phyloP scores from a whole-genome alignment of 1,140 invertebrate genomes.

The Drosophila malerkotliana region DNA sequence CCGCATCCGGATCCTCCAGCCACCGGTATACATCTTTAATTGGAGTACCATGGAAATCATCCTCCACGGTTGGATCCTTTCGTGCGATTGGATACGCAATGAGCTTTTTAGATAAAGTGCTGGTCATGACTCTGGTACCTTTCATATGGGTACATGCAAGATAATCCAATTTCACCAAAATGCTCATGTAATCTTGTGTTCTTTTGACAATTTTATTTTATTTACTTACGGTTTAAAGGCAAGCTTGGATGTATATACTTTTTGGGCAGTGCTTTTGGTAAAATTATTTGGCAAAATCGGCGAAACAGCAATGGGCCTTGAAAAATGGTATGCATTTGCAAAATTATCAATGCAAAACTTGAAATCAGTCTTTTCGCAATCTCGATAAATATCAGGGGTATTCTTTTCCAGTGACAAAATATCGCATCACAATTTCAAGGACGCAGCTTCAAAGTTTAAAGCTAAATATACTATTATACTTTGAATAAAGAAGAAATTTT shows the following conservation, averaged over 20 bases:
- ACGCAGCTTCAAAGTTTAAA: too few relatives aligned
- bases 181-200: not conserved
- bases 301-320: slow-evolving; percentile 21
- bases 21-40: slow-evolving; percentile 97
- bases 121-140: slow-evolving; percentile 36
- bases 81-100: slow-evolving; percentile 89
- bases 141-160: not conserved
- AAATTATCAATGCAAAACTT: slow-evolving; percentile 43
- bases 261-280: slow-evolving; percentile 22
- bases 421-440: too few relatives aligned
- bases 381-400: slow-evolving; percentile 22
- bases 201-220: not conserved
- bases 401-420: too few relatives aligned
- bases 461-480: too few relatives aligned
- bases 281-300: slow-evolving; percentile 32
- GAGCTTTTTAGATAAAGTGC: slow-evolving; percentile 19
- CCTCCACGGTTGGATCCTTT: slow-evolving; percentile 91
- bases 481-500: too few relatives aligned
- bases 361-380: slow-evolving; percentile 14
- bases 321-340: slow-evolving; percentile 43
- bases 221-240: slow-evolving; percentile 17
- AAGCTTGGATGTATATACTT: slow-evolving; percentile 7
- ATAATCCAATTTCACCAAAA: not conserved
- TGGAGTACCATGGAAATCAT: slow-evolving; percentile 93
- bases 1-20: slow-evolving; percentile 97